Evolutionary conservation across 53 echinoderm and acorn worm species (phyloP).

Genomic region (Crossaster papposus): DNA sequence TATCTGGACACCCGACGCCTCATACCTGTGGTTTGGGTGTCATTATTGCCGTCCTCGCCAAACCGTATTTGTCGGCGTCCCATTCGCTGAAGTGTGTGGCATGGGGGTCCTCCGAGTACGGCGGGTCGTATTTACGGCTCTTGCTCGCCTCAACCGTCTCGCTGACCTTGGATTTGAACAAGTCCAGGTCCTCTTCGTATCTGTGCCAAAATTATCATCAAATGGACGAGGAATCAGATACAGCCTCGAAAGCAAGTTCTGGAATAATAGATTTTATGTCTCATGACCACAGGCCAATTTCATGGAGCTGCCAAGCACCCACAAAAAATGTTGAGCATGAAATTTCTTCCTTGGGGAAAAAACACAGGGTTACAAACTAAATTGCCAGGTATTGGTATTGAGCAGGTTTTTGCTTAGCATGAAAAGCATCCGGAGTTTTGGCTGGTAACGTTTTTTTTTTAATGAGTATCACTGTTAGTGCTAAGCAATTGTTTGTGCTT

Average conservation of each 20-base stretch:
- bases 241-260: neutral
- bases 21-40: constrained; percentile 68
- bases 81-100: constrained; percentile 84
- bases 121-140: constrained; percentile 82
- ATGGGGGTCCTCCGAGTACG: constrained; percentile 89
- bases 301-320: no score
- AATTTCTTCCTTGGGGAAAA: no score
- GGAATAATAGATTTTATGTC: no score
- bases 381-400: no score
- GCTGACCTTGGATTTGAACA: constrained; percentile 80
- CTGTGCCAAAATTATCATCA: constrained; percentile 38
- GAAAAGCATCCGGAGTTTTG: no score
- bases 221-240: neutral
- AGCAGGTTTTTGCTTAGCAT: no score
- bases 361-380: no score
- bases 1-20: neutral
- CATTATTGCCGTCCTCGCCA: constrained; percentile 61
- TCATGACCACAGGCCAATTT: no score
- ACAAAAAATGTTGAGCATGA: no score
- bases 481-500: no score
- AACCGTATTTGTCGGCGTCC: constrained; percentile 74
- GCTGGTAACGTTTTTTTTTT: no score
- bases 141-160: constrained; percentile 80
- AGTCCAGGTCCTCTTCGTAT: constrained; percentile 88
- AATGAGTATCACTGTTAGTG: no score